A percentile compares a stretch with the other conserved stretches of the same genome.
phyloP scores from a whole-genome alignment of 64 coral and sea anemone species.

The Astreopora myriophthalma region DNA sequence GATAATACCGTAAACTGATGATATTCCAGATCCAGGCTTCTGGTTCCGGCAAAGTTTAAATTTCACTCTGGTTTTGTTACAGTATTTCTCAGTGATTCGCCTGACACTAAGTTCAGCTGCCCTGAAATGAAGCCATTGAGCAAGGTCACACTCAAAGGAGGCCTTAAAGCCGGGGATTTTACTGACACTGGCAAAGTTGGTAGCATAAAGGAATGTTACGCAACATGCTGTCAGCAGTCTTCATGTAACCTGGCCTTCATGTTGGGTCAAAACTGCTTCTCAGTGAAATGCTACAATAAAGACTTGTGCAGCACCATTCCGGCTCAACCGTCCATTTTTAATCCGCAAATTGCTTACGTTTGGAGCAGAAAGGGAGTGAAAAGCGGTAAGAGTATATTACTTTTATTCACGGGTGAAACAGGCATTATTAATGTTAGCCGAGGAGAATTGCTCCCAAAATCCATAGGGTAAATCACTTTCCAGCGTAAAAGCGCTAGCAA shows the following conservation, averaged over 20 bases:
- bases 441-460: too few species aligned
- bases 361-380: slow-evolving; percentile 68
- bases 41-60: too few species aligned
- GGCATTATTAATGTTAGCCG: too few species aligned
- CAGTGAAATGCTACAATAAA: slow-evolving; percentile 94
- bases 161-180: slow-evolving; percentile 94
- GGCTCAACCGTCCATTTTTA: slow-evolving; percentile 95
- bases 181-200: slow-evolving; percentile 95
- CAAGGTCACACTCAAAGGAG: slow-evolving; percentile 95
- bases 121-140: slow-evolving; percentile 75
- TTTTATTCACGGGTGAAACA: not conserved
- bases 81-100: slow-evolving; percentile 72
- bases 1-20: too few species aligned
- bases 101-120: slow-evolving; percentile 69
- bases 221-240: slow-evolving; percentile 82
- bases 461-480: too few species aligned
- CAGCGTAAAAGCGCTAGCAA: too few species aligned
- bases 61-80: not conserved
- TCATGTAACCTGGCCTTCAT: slow-evolving; percentile 97
- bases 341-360: slow-evolving; percentile 98
- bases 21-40: too few species aligned
- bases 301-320: slow-evolving; percentile 89
- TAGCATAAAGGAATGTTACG: slow-evolving; percentile 92
- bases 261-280: slow-evolving; percentile 98
- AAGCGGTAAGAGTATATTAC: not conserved